Evolutionary conservation across 2,797 vertebrate species (phyloP).

Genomic region (Phrynocephalus vlangalii): DNA sequence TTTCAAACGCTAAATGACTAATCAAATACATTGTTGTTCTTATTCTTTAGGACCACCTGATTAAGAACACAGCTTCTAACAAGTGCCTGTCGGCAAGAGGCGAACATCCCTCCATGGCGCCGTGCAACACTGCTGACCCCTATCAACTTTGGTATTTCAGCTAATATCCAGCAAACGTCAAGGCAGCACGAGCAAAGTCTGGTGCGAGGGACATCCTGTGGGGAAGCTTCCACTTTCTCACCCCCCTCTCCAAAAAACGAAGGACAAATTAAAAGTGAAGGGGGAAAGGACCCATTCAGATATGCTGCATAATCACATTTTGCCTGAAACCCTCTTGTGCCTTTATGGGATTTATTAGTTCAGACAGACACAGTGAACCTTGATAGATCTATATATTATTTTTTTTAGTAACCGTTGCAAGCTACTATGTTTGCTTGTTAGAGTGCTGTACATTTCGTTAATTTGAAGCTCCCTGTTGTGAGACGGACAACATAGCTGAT

Average conservation of each 20-base stretch:
- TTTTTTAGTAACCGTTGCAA: not conserved
- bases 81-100: slow-evolving; percentile 83
- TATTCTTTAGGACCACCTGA: slow-evolving; percentile 80
- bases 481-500: not conserved
- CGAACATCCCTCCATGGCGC: slow-evolving; percentile 77
- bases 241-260: slow-evolving; percentile 15
- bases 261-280: slow-evolving; percentile 22
- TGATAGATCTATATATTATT: too few species aligned
- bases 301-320: slow-evolving; percentile 49
- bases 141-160: slow-evolving; percentile 89
- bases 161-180: slow-evolving; percentile 68
- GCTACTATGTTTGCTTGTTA: slow-evolving; percentile 25
- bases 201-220: not conserved
- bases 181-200: not conserved
- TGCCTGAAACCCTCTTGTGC: slow-evolving; percentile 42
- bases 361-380: not conserved
- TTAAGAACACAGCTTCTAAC: slow-evolving; percentile 86
- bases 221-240: not conserved
- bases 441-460: slow-evolving; percentile 5
- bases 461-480: slow-evolving; percentile 14
- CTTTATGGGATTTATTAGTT: slow-evolving; percentile 27
- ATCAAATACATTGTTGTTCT: not conserved
- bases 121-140: slow-evolving; percentile 81
- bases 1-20: not conserved
- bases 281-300: slow-evolving; percentile 39